These are phyloP conservation scores for Cnemophilus loriae DNA, from an alignment of 2,113 vertebrate genomes.

Conservation along the genomic window DNA sequence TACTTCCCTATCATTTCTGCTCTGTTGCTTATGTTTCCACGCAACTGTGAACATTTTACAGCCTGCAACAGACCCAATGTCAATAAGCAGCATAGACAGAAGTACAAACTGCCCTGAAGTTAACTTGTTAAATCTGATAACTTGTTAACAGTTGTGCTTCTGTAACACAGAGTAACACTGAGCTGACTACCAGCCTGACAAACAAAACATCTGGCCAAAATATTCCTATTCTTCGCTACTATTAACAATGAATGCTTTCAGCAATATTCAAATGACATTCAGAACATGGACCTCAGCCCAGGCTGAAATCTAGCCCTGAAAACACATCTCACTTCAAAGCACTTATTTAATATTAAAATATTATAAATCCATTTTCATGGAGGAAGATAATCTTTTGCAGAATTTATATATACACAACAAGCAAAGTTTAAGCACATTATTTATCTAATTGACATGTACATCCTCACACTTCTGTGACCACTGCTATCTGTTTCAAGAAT, in stretches of 20 bases:
- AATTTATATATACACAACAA: neutral
- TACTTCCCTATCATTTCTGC: neutral
- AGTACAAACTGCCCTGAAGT: neutral
- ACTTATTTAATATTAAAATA: neutral
- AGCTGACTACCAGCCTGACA: neutral
- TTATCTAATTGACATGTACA: neutral
- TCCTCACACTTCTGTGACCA: neutral
- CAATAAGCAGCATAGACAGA: neutral
- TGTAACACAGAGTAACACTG: neutral
- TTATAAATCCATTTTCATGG: neutral
- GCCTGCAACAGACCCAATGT: neutral
- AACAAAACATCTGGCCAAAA: neutral
- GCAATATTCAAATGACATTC: neutral
- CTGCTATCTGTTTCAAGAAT: neutral
- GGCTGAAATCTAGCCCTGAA: neutral
- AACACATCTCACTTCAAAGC: neutral
- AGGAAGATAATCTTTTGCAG: neutral
- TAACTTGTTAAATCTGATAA: neutral
- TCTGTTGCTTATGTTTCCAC: neutral
- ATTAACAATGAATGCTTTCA: neutral
- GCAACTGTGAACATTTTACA: neutral
- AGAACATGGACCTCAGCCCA: neutral
- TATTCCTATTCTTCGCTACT: neutral
- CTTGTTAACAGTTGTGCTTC: neutral
- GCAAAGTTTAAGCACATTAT: neutral